Percentiles rank a stretch among this genome's conserved stretches.
Conservation (phyloP, 2,797 vertebrate species). For the Anomalospiza imberbis region DNA sequence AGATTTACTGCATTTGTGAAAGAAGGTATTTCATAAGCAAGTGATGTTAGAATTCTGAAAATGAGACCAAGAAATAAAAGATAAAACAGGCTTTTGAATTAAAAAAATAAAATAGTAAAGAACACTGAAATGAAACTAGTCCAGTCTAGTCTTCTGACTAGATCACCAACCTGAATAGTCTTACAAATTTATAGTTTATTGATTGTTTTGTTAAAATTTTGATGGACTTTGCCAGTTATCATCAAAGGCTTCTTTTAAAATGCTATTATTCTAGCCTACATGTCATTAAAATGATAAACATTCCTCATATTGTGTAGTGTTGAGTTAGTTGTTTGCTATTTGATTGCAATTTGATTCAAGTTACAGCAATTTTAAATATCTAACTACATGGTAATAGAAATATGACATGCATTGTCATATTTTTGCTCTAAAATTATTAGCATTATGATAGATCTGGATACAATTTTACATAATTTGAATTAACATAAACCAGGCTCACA, state of each 20-base stretch:
- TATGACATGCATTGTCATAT: neutral
- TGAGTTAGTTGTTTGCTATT: neutral
- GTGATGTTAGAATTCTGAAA: neutral
- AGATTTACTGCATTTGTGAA: neutral
- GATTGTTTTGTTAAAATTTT: neutral
- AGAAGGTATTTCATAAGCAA: neutral
- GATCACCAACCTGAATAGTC: neutral
- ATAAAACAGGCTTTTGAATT: neutral
- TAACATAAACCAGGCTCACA: constrained; percentile 23
- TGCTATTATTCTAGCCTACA: neutral
- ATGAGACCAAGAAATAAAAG: neutral
- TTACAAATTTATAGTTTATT: neutral
- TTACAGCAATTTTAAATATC: neutral
- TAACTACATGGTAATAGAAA: neutral
- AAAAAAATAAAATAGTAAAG: neutral
- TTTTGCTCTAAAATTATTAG: neutral
- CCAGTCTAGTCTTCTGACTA: neutral
- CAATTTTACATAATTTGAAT: constrained; percentile 5
- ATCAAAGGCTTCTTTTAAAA: neutral
- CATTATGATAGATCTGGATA: neutral
- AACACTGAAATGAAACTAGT: neutral
- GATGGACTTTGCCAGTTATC: neutral
- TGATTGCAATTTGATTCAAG: neutral
- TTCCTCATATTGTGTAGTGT: neutral
- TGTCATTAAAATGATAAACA: neutral